Percentiles rank a stretch among this genome's conserved stretches.
Conservation (phyloP, 2,797 vertebrate genomes). For the Moxostoma hubbsi region DNA sequence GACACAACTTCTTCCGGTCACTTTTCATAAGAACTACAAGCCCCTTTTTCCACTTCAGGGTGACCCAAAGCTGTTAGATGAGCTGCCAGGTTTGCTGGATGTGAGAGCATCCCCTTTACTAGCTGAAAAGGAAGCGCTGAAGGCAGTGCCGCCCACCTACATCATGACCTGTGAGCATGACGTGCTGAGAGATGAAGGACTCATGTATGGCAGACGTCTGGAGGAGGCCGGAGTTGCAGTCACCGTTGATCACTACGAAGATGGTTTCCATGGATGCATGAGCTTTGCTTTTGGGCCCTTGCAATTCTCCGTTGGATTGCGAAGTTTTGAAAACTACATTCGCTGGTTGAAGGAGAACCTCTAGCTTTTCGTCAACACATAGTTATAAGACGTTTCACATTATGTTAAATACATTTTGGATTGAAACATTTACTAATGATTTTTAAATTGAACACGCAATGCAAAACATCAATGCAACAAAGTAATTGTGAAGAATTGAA, state of each 20-base stretch:
- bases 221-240: conserved; percentile 85
- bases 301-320: conserved; percentile 81
- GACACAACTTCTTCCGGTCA: conserved; percentile 80
- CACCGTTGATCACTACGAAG: conserved; percentile 88
- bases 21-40: conserved; percentile 81
- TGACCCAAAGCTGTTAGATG: conserved; percentile 68
- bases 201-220: conserved; percentile 89
- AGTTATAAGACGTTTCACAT: neutral
- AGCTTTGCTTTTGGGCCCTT: conserved; percentile 86
- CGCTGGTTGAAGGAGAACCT: conserved; percentile 90
- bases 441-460: neutral
- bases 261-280: conserved; percentile 94
- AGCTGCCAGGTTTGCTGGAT: conserved; percentile 84
- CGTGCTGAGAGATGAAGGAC: conserved; percentile 90
- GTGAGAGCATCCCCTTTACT: conserved; percentile 85
- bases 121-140: conserved; percentile 78
- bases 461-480: neutral
- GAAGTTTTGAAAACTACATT: conserved; percentile 86
- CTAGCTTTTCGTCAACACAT: conserved; percentile 62
- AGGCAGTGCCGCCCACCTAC: conserved; percentile 85
- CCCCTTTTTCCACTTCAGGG: conserved; percentile 78
- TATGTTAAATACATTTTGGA: neutral
- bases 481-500: neutral
- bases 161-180: conserved; percentile 95
- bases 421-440: too few species aligned